Evolutionary conservation across 2,113 vertebrate species (phyloP).

Genomic region (Ophiodon elongatus): DNA sequence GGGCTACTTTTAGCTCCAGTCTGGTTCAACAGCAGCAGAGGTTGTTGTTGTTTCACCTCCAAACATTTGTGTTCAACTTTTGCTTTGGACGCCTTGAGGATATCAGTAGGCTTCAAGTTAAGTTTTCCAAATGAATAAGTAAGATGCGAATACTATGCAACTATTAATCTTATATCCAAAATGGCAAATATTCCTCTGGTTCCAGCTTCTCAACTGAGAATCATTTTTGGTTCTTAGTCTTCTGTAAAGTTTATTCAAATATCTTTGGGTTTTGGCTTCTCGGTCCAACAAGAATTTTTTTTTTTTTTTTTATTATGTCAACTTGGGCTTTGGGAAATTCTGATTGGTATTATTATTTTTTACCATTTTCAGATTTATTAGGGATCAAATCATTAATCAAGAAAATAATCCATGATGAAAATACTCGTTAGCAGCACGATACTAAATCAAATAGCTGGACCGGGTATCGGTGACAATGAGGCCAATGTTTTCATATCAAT

Average conservation of each 20-base stretch:
- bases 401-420: background rate
- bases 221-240: background rate
- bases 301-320: background rate
- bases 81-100: background rate
- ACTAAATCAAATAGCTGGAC: background rate
- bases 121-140: background rate
- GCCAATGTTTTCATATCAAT: background rate
- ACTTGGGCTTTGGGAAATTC: background rate
- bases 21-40: background rate
- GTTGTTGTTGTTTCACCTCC: background rate
- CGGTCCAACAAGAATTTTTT: background rate
- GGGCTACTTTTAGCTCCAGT: constrained; percentile 22
- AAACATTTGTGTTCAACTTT: background rate
- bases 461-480: background rate
- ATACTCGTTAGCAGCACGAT: background rate
- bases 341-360: background rate
- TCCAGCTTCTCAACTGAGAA: background rate
- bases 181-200: background rate
- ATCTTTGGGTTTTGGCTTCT: background rate
- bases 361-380: no score
- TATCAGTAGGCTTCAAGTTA: background rate
- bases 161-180: background rate
- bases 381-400: no score
- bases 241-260: background rate
- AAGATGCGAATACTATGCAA: background rate